Evolutionary conservation across 2,888 invertebrate species (phyloP).

Genomic region (Syrista parreyssii): DNA sequence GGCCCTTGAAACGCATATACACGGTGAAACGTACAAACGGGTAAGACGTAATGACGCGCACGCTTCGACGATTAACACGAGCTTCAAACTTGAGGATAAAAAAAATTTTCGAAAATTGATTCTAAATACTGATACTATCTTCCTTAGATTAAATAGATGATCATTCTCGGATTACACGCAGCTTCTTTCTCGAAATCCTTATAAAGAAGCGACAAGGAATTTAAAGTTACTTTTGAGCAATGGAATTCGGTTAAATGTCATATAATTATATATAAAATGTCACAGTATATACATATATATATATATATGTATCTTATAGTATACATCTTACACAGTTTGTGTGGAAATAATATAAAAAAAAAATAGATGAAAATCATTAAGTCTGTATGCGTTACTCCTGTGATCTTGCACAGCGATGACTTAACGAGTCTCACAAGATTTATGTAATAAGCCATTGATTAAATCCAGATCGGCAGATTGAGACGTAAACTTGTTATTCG

Average conservation of each 20-base stretch:
- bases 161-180: not conserved
- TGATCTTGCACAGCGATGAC: not conserved
- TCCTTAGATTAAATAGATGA: not conserved
- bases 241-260: not conserved
- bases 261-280: not conserved
- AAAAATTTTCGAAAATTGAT: not conserved
- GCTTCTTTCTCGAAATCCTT: not conserved
- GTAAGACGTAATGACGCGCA: not conserved
- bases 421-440: conserved; percentile 26
- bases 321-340: not conserved
- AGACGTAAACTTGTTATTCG: conserved; percentile 41
- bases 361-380: conserved; percentile 1
- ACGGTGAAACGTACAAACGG: not conserved
- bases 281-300: too few relatives aligned
- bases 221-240: not conserved
- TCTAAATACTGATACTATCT: not conserved
- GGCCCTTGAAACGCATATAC: not conserved
- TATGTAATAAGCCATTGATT: conserved; percentile 38
- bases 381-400: not conserved
- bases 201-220: not conserved
- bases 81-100: not conserved
- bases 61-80: not conserved
- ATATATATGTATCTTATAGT: too few relatives aligned
- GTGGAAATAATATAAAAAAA: not conserved
- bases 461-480: conserved; percentile 41